Evolutionary conservation across 1,140 invertebrate genomes (phyloP).

Genomic region (Cataglyphis hispanica): DNA sequence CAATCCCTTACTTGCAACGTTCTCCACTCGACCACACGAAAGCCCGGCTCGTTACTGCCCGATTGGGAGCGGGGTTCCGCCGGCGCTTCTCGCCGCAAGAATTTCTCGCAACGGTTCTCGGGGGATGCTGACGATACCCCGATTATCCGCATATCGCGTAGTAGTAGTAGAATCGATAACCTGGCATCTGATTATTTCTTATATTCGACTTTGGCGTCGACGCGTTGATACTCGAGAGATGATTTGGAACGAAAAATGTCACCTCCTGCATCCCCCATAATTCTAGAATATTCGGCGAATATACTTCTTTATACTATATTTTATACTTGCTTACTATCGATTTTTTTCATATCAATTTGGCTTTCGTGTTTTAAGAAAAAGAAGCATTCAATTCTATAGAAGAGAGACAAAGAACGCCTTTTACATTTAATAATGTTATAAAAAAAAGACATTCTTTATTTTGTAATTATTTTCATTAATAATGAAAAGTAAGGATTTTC

Average conservation of each 20-base stretch:
- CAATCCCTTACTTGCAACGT: slow-evolving; percentile 76
- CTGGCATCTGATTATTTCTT: neutral
- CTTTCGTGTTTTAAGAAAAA: neutral
- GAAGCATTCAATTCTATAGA: no score
- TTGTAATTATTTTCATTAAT: slow-evolving; percentile 1
- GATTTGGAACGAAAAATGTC: neutral
- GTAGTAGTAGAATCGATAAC: neutral
- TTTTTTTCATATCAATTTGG: neutral
- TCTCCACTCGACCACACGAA: slow-evolving; percentile 69
- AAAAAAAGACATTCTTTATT: slow-evolving; percentile 8
- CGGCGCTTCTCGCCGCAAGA: slow-evolving; percentile 44
- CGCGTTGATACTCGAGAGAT: neutral
- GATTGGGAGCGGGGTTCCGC: slow-evolving; percentile 38
- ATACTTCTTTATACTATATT: neutral
- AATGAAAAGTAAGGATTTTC: neutral
- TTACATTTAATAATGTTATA: neutral
- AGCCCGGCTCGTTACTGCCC: slow-evolving; percentile 67
- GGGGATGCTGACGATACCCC: neutral
- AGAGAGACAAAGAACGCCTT: neutral
- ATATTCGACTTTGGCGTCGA: neutral
- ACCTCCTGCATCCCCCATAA: neutral
- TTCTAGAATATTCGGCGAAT: neutral
- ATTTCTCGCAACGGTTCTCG: slow-evolving; percentile 11
- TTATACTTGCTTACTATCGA: neutral
- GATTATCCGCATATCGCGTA: slow-evolving; percentile 9